Conservation (phyloP, 1,140 invertebrate species). For the Latrodectus geometricus region DNA sequence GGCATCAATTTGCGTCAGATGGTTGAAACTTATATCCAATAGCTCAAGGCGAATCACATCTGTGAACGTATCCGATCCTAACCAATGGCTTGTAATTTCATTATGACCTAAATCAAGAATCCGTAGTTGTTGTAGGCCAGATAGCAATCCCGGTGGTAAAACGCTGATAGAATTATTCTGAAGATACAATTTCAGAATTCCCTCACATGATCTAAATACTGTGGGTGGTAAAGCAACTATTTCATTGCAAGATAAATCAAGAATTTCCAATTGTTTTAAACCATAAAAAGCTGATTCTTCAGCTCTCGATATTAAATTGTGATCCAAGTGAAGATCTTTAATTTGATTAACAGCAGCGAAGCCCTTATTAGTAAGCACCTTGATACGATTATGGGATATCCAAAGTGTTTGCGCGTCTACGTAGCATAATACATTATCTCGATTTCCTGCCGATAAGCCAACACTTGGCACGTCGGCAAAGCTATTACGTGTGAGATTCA, state of each 20-base stretch:
- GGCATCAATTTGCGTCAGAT: constrained; percentile 84
- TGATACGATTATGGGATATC: constrained; percentile 78
- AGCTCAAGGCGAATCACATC: constrained; percentile 87
- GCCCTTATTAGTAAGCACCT: constrained; percentile 73
- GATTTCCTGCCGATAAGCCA: constrained; percentile 71
- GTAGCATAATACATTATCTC: constrained; percentile 44
- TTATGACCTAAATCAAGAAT: constrained; percentile 89
- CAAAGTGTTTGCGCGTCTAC: constrained; percentile 83
- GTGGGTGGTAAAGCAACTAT: constrained; percentile 82
- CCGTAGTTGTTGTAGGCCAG: constrained; percentile 81
- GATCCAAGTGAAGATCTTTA: constrained; percentile 78
- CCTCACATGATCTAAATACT: constrained; percentile 80
- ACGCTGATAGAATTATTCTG: constrained; percentile 87
- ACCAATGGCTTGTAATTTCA: constrained; percentile 82
- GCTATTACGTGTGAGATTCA: constrained; percentile 76
- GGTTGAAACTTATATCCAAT: constrained; percentile 86
- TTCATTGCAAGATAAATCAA: constrained; percentile 87
- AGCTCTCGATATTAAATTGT: constrained; percentile 85
- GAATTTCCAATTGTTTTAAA: constrained; percentile 79
- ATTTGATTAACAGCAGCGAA: constrained; percentile 63
- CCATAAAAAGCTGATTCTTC: constrained; percentile 82
- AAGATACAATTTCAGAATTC: constrained; percentile 86
- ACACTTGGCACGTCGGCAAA: constrained; percentile 80
- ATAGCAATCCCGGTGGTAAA: constrained; percentile 82
- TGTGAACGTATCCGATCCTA: constrained; percentile 85